These are phyloP conservation scores for Ceuthmochares aereus DNA, from an alignment of 2,113 vertebrate genomes.

Conservation along the genomic window DNA sequence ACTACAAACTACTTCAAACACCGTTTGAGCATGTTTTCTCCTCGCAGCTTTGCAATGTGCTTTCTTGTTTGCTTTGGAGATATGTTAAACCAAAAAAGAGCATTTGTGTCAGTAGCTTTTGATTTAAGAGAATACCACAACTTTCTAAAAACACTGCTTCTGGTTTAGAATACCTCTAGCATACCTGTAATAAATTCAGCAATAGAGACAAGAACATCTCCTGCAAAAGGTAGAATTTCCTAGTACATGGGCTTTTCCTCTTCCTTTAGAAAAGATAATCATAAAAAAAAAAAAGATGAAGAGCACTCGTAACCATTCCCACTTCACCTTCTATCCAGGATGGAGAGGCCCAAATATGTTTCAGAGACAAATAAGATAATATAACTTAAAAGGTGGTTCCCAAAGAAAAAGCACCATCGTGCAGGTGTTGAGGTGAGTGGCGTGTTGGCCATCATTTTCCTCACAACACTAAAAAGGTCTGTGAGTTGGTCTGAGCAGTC, in stretches of 20 bases:
- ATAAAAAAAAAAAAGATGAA: accelerated
- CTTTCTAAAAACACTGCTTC: constrained; percentile 3
- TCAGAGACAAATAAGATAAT: background rate
- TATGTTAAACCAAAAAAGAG: background rate
- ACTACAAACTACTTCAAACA: background rate
- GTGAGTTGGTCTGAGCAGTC: background rate
- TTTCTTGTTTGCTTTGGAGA: constrained; percentile 52
- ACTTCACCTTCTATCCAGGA: background rate
- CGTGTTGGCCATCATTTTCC: background rate
- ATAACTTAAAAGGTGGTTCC: background rate
- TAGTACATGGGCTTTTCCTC: background rate
- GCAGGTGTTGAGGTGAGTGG: background rate
- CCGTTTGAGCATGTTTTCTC: constrained; percentile 47
- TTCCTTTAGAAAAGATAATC: background rate
- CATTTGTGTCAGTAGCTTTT: background rate
- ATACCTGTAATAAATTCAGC: constrained; percentile 15
- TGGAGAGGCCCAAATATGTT: background rate
- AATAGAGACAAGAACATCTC: constrained; percentile 20
- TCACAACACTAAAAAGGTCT: background rate
- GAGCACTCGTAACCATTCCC: background rate
- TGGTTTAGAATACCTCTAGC: constrained; percentile 28
- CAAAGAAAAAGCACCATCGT: background rate
- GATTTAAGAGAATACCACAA: background rate
- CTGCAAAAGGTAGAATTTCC: constrained; percentile 29
- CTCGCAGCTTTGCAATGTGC: constrained; percentile 7